These are phyloP conservation scores for Heliconius erato DNA, from an alignment of 2,888 invertebrate species.

Conservation along the genomic window DNA sequence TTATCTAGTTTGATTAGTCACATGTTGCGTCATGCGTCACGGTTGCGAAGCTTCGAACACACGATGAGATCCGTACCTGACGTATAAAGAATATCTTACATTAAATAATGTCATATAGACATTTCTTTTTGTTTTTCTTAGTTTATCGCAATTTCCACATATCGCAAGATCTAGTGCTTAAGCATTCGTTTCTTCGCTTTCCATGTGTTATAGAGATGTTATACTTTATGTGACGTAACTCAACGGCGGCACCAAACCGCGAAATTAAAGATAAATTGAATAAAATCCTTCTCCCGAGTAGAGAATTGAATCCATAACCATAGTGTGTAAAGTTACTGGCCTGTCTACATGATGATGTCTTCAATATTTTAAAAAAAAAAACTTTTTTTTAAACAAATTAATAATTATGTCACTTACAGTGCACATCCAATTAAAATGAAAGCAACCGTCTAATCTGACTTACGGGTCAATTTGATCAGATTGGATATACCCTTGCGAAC, in stretches of 20 bases:
- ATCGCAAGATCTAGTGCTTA: too few relatives aligned
- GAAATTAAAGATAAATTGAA: not conserved
- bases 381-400: not conserved
- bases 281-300: not conserved
- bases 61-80: conserved; percentile 35
- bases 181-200: too few relatives aligned
- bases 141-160: not conserved
- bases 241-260: too few relatives aligned
- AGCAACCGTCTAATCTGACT: conserved; percentile 6
- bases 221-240: too few relatives aligned
- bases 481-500: not conserved
- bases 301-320: too few relatives aligned
- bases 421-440: conserved; percentile 9
- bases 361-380: not conserved
- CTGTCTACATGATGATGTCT: not conserved
- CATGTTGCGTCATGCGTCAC: conserved; percentile 78
- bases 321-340: not conserved
- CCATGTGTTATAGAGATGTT: too few relatives aligned
- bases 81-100: not conserved
- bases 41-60: conserved; percentile 42
- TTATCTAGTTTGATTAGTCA: conserved; percentile 83
- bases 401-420: not conserved
- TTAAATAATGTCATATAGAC: not conserved
- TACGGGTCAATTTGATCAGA: conserved; percentile 16
- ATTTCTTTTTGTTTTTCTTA: not conserved